A percentile compares a stretch with the other conserved stretches of the same genome.
These are phyloP conservation scores for Rhegmatorhina hoffmannsi DNA, from an alignment of 2,113 vertebrate genomes.

Conservation along the genomic window DNA sequence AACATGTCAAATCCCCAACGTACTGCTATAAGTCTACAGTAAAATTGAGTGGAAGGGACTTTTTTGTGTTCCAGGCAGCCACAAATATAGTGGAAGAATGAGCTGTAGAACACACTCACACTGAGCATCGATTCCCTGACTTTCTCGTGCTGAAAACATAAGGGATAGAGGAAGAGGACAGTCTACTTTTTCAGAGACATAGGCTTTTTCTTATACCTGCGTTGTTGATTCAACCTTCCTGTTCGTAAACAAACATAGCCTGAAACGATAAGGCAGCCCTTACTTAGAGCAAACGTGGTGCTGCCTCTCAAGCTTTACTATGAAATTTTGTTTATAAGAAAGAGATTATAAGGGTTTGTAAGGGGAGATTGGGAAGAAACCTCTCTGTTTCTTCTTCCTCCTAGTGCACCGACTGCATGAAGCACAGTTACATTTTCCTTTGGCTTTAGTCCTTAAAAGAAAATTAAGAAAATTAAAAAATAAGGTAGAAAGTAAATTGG, in stretches of 20 bases:
- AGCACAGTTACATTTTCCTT: neutral
- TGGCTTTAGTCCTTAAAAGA: neutral
- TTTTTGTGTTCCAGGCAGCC: neutral
- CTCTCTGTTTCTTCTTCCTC: neutral
- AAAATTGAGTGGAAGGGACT: neutral
- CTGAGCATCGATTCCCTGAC: neutral
- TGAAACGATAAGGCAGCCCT: neutral
- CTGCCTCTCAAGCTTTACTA: neutral
- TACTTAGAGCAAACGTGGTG: neutral
- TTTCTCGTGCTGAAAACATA: neutral
- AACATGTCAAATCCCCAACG: neutral
- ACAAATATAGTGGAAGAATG: neutral
- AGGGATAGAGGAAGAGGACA: neutral
- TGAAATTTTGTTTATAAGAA: neutral
- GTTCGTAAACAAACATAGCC: neutral
- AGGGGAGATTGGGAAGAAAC: neutral
- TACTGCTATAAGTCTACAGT: neutral
- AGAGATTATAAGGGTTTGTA: neutral
- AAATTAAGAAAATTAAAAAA: neutral
- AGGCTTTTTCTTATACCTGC: neutral
- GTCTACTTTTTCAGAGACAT: neutral
- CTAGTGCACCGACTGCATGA: neutral
- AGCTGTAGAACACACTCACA: neutral
- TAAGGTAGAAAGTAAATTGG: neutral
- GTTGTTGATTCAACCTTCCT: neutral